phyloP scores from a whole-genome alignment of 2,113 vertebrate species.

The Eulacestoma nigropectus region DNA sequence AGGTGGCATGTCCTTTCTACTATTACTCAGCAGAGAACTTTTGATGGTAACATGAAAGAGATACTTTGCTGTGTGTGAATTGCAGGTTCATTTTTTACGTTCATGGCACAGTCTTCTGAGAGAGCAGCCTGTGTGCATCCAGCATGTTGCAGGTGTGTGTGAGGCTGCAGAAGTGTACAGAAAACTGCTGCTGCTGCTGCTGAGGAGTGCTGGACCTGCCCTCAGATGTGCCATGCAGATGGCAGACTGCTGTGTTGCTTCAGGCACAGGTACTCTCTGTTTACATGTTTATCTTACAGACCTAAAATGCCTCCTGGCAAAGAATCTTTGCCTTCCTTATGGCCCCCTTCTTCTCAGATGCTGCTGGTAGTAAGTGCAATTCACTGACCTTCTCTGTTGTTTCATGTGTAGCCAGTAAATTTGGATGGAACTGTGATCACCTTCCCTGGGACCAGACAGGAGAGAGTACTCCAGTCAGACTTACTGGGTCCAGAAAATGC shows the following conservation, averaged over 20 bases:
- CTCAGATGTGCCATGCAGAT: accelerated
- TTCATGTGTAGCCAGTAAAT: background rate
- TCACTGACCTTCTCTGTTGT: background rate
- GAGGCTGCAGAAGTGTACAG: background rate
- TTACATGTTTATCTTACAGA: background rate
- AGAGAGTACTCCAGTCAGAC: background rate
- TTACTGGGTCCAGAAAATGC: background rate
- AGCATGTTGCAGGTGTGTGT: accelerated
- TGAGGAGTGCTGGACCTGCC: background rate
- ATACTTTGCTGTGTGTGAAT: background rate
- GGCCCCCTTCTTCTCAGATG: background rate
- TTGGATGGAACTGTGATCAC: background rate
- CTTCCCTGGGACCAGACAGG: background rate
- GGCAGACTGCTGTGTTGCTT: background rate
- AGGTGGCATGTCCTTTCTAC: background rate
- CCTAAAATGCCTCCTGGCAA: background rate
- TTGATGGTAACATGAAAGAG: background rate
- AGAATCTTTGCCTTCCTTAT: background rate
- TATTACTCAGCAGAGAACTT: background rate
- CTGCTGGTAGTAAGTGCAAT: background rate
- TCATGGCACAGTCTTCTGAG: background rate
- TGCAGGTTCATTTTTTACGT: background rate
- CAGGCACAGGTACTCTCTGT: background rate
- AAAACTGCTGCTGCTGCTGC: background rate
- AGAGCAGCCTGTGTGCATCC: background rate